These are phyloP conservation scores for Heterotis niloticus DNA, from an alignment of 2,113 vertebrate species.

Conservation along the genomic window DNA sequence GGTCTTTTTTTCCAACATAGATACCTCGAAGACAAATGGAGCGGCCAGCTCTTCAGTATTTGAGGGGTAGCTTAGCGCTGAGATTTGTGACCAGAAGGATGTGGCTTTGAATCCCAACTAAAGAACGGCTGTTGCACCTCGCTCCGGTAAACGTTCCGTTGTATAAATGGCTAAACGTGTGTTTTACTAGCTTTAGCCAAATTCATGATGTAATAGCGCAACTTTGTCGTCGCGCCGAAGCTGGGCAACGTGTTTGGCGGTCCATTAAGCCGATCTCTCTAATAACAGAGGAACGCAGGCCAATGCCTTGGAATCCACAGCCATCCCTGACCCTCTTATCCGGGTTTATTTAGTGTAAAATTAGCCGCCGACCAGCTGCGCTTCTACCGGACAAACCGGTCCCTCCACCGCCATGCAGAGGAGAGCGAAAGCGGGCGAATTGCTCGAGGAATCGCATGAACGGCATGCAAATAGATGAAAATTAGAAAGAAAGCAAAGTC, in stretches of 20 bases:
- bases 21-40: background rate
- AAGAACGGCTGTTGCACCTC: background rate
- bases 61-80: background rate
- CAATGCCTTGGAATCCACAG: background rate
- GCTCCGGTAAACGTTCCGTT: background rate
- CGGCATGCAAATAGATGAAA: slow-evolving; percentile 14
- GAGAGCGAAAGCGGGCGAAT: slow-evolving; percentile 6
- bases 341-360: background rate
- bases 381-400: background rate
- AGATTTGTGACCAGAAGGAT: background rate
- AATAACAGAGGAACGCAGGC: background rate
- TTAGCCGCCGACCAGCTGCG: background rate
- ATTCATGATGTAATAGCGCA: background rate
- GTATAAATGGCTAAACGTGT: too few species aligned
- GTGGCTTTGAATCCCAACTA: background rate
- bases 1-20: too few species aligned
- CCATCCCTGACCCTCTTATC: background rate
- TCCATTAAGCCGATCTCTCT: background rate
- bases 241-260: background rate
- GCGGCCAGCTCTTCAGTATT: background rate
- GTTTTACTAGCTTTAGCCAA: background rate
- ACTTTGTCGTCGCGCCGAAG: background rate
- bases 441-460: background rate
- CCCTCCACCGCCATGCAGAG: background rate
- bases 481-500: background rate